A percentile compares a stretch with the other conserved stretches of the same genome.
phyloP scores from a whole-genome alignment of 2,113 vertebrate genomes.

The Octodon degus region DNA sequence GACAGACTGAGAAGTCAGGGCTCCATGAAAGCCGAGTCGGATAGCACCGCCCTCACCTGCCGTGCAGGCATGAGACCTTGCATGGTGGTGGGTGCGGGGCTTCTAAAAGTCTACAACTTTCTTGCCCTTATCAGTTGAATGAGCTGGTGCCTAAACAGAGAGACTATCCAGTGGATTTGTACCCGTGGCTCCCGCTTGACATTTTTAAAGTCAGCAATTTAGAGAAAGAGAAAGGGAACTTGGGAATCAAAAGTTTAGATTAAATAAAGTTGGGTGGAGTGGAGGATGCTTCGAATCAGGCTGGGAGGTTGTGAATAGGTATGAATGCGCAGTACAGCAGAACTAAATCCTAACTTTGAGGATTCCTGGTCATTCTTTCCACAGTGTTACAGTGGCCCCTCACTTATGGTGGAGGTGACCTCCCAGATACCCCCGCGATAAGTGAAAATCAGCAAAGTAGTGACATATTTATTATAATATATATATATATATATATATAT shows the following conservation, averaged over 20 bases:
- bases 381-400: not conserved
- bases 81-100: not conserved
- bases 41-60: not conserved
- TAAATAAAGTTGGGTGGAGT: not conserved
- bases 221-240: constrained; percentile 11
- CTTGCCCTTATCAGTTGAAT: not conserved
- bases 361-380: not conserved
- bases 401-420: too few species aligned
- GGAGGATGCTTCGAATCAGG: not conserved
- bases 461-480: too few species aligned
- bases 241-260: not conserved
- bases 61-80: not conserved
- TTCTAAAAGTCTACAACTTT: not conserved
- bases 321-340: not conserved
- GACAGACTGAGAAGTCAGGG: not conserved
- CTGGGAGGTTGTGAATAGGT: not conserved
- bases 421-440: too few species aligned
- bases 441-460: too few species aligned
- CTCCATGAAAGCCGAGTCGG: not conserved
- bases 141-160: not conserved
- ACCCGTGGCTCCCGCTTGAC: not conserved
- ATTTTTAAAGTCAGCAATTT: not conserved
- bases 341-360: not conserved
- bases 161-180: not conserved
- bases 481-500: too few species aligned